Base-by-base conservation (phyloP, 1,140 invertebrate species). In the Dinoponera quadriceps region DNA sequence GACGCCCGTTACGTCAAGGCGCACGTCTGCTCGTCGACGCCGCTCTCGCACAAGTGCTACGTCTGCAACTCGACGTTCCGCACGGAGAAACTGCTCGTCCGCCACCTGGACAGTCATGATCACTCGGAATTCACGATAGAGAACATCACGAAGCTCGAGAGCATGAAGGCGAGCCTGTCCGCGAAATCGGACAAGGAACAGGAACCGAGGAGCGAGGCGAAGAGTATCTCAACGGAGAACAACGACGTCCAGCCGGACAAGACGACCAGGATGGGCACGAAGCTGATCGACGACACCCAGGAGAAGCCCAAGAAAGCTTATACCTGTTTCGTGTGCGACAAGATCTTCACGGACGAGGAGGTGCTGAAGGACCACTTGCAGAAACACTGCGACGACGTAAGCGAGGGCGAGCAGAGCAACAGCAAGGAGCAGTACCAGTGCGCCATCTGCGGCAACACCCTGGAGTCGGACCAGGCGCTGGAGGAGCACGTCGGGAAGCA, bases 311-410 rank as follows among this genome's bases (percentile, higher is more conserved):
- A 83, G 44, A 68, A 89, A 63, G 86, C 73, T 0, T 92, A 91
- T 25, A 91, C 87, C 7, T 94, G 94, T 85, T 94, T 94, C 55
- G 88, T 94, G 11, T 94, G 94, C 33, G 93, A 94, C 27, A 94
- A 94, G 65, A 91, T 90, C 9, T 94, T 94, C 49, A 90, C 87
- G 0, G 91, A 94, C 22, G 91, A 94, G 49, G 91, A 93, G 25
- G 62, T 93, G 38, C 75, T 94, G 49, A 94, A 94, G 68, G 92
- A 94, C 68, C 94, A 94, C 85, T 85, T 94, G 11, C 92, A 94
- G 16, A 91, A 93, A 16, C 94, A 94, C 77, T 94, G 94, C 29
- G 92, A 94, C 27, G 93, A 94, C 25, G 86, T 91, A 0, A 94
- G 92, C 27, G 92, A 94, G n/a, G 91, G 91, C 5, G 89, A 93